Percentiles rank a stretch among this genome's conserved stretches.
Conservation (phyloP, 2,113 vertebrate genomes). For the Eptesicus fuscus region DNA sequence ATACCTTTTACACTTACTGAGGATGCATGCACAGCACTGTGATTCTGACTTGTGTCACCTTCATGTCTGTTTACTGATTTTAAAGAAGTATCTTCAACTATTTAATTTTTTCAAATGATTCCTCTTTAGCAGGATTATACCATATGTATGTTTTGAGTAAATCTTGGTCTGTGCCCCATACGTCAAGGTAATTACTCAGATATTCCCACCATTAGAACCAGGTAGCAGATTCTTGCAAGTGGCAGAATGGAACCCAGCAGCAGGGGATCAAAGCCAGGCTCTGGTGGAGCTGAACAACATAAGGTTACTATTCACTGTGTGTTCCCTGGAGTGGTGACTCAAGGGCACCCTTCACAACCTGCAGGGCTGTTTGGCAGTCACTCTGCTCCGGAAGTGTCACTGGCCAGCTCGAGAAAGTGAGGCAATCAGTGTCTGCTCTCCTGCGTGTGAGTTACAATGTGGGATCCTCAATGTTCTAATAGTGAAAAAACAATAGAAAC, state of each 20-base stretch:
- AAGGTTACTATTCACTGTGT: background rate
- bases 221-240: background rate
- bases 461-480: background rate
- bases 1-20: background rate
- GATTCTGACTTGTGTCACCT: background rate
- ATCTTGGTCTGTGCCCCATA: background rate
- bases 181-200: background rate
- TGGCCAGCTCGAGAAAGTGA: background rate
- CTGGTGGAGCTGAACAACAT: background rate
- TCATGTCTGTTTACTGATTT: slow-evolving; percentile 17
- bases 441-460: background rate
- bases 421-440: background rate
- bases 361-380: background rate
- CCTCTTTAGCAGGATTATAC: background rate
- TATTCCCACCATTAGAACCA: background rate
- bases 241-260: background rate
- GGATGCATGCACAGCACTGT: background rate
- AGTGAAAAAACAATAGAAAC: background rate
- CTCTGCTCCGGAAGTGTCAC: background rate
- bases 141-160: background rate
- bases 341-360: background rate
- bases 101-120: background rate
- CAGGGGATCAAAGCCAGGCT: background rate
- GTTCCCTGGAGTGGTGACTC: background rate
- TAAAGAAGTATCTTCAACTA: slow-evolving; percentile 20